phyloP scores from a whole-genome alignment of 2,113 vertebrate genomes.

The Eurystomus gularis region DNA sequence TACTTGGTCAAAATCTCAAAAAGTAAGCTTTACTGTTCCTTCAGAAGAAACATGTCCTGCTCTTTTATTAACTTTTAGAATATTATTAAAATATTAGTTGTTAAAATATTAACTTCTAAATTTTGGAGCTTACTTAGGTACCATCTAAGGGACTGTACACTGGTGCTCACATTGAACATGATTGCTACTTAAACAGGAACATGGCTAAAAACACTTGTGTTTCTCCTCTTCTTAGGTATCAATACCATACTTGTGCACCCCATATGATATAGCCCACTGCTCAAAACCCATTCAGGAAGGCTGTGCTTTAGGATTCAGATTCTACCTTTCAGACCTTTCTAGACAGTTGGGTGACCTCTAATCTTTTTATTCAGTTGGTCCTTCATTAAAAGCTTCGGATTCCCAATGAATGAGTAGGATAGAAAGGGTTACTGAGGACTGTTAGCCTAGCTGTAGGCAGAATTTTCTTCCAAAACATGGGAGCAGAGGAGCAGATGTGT shows the following conservation, averaged over 20 bases:
- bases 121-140: background rate
- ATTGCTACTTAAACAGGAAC: background rate
- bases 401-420: background rate
- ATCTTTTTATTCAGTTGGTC: background rate
- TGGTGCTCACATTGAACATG: background rate
- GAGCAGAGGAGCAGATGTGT: background rate
- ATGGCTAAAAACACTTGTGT: background rate
- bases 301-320: background rate
- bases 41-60: background rate
- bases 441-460: background rate
- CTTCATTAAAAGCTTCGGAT: background rate
- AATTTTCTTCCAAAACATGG: background rate
- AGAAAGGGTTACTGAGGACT: background rate
- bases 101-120: background rate
- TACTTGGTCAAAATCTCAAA: background rate
- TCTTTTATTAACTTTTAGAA: background rate
- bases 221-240: background rate
- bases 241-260: background rate
- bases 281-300: background rate
- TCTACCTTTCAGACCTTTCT: background rate
- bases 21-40: background rate
- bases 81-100: background rate
- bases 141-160: background rate
- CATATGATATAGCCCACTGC: background rate
- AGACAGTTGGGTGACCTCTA: background rate